These are phyloP conservation scores for Platorchestia sp. DNA, from an alignment of 1,140 invertebrate genomes.

Conservation along the genomic window DNA sequence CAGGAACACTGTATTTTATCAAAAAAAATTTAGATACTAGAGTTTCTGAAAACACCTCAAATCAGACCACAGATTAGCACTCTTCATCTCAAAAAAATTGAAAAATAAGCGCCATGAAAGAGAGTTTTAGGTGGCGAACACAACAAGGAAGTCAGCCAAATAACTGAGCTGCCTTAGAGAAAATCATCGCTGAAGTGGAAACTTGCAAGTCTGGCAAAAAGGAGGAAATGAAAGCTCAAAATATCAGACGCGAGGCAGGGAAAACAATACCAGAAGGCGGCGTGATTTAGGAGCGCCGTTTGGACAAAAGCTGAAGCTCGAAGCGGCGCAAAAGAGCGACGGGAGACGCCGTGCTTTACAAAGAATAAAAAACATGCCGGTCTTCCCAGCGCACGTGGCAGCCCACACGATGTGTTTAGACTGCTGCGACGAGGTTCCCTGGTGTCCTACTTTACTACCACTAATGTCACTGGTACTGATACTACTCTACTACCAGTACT, in stretches of 20 bases:
- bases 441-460: too few species aligned
- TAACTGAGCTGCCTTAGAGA: neutral
- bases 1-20: too few species aligned
- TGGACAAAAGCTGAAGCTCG: neutral
- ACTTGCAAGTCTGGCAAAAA: neutral
- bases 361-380: neutral
- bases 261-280: slow-evolving; percentile 6
- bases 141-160: neutral
- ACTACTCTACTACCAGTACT: too few species aligned
- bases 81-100: neutral
- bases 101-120: neutral
- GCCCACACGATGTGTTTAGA: neutral
- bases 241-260: neutral
- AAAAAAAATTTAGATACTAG: too few species aligned
- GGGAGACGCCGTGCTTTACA: neutral
- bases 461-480: too few species aligned
- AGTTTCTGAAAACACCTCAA: neutral
- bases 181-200: neutral
- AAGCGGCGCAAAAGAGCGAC: neutral
- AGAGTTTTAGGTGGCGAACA: neutral
- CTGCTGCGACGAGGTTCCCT: neutral
- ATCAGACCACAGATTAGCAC: neutral
- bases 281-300: neutral
- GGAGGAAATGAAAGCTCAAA: neutral
- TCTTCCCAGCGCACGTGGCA: too few species aligned